Base-by-base conservation (phyloP, 2,113 vertebrate species). In the Pterocles burchelli region DNA sequence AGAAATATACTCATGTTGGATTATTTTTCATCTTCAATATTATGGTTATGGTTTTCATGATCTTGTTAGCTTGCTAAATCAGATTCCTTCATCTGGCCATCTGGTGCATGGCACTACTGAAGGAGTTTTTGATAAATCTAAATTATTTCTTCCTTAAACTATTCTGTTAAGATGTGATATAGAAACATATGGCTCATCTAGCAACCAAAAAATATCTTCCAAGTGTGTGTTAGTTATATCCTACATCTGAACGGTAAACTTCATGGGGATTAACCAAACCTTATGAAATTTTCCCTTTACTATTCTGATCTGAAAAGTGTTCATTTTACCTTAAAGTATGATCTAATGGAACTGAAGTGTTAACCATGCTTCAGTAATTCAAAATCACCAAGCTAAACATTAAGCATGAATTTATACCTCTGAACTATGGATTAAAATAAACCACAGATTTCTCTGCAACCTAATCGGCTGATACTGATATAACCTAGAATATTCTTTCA, bases 401-500 rank as follows among this genome's bases (percentile, higher is more conserved):
- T 91, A 61, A 88, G 76, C 71, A 75, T 96, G 90, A 96, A 80
- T 96, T 91, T 89, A 90, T 96, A 93, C 76, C 74, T 94, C 93
- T 94, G 92, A 97, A 95, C 92, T 93, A 62, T 93, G 91, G 94
- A 96, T 97, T 97, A 97, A 97, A 97, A 97, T 97, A 97, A 97
- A 94, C 90, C 90, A 90, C 95, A 93, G 85, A 97, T 96, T 97
- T 96, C 92, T 95, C 89, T 15, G 93, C 96, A 95, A 48, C 93
- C 88, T 97, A 96, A 96, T 97, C 89, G 95, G 90, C 94, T 94
- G 97, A 96, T 97, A 96, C 93, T 94, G 95, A 93, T 97, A 96
- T 96, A 97, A 96, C 97, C 97, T 97, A 97, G 97, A 97, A 97
- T 97, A 97, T 97, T 96, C 95, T 93, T 97, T 97, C 92, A 82